Percentiles rank a stretch among this genome's conserved stretches.
Evolutionary conservation across 2,888 invertebrate genomes (phyloP).

Genomic region (Dynastes tityus): DNA sequence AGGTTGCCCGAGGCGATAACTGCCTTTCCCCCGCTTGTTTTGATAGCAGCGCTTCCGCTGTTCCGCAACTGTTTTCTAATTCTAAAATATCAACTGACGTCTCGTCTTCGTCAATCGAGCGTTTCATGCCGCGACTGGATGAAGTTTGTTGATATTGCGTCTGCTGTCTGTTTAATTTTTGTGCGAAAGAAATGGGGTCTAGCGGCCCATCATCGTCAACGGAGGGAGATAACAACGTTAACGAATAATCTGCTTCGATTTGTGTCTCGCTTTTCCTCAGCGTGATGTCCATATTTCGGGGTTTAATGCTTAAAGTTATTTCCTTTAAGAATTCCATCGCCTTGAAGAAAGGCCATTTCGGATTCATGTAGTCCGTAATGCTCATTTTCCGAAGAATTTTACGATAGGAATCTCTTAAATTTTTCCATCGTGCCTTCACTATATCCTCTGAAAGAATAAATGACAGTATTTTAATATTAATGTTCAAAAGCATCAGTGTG

Average conservation of each 20-base stretch:
- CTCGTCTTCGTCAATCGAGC: slow-evolving; percentile 51
- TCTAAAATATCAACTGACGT: slow-evolving; percentile 48
- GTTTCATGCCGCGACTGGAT: slow-evolving; percentile 47
- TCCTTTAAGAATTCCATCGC: slow-evolving; percentile 59
- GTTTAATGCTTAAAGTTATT: slow-evolving; percentile 56
- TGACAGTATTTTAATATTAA: neutral
- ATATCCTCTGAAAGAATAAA: slow-evolving; percentile 65
- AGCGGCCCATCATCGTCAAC: slow-evolving; percentile 50
- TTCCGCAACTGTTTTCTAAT: slow-evolving; percentile 48
- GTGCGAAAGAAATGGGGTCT: slow-evolving; percentile 55
- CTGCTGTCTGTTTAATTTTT: slow-evolving; percentile 39
- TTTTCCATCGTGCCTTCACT: slow-evolving; percentile 70
- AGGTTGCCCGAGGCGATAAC: slow-evolving; percentile 17
- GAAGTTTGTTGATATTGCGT: slow-evolving; percentile 26
- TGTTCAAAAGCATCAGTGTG: too few relatives aligned
- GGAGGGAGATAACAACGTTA: slow-evolving; percentile 50
- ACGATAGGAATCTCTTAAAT: slow-evolving; percentile 63
- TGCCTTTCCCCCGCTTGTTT: slow-evolving; percentile 40
- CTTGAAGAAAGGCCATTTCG: slow-evolving; percentile 58
- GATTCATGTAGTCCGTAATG: slow-evolving; percentile 46
- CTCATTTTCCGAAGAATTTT: slow-evolving; percentile 55
- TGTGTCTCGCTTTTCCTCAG: slow-evolving; percentile 50
- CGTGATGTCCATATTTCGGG: slow-evolving; percentile 57
- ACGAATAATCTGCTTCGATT: slow-evolving; percentile 54
- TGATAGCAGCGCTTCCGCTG: slow-evolving; percentile 2